phyloP scores from a whole-genome alignment of 2,797 vertebrate species.

The Tenualosa ilisha region DNA sequence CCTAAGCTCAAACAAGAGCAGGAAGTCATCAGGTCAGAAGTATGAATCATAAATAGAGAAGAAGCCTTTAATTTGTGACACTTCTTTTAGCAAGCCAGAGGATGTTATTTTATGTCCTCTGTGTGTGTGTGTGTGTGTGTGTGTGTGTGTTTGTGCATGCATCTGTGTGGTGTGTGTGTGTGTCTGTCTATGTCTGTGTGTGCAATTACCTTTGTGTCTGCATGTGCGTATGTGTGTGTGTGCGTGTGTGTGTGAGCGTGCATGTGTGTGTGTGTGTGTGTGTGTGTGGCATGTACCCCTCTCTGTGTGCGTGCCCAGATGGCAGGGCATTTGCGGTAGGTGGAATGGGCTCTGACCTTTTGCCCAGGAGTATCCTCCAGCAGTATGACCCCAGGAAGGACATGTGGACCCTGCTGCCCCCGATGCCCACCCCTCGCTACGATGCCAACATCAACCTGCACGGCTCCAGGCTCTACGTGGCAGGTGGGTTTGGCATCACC shows the following conservation, averaged over 20 bases:
- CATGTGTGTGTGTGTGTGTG: not conserved
- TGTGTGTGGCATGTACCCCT: not conserved
- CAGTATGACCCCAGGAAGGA: slow-evolving; percentile 96
- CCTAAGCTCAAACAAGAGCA: not conserved
- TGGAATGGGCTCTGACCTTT: slow-evolving; percentile 91
- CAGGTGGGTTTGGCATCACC: slow-evolving; percentile 74
- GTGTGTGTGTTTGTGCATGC: not conserved
- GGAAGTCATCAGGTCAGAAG: not conserved
- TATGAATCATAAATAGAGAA: not conserved
- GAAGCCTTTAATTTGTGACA: not conserved
- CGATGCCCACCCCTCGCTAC: slow-evolving; percentile 92
- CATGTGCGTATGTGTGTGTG: not conserved
- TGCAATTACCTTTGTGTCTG: not conserved
- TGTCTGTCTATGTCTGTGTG: not conserved
- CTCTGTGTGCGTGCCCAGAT: slow-evolving; percentile 69
- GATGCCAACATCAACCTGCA: slow-evolving; percentile 86
- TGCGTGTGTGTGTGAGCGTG: not conserved
- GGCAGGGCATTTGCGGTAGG: slow-evolving; percentile 88
- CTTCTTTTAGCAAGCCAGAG: not conserved
- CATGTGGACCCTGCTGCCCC: slow-evolving; percentile 90
- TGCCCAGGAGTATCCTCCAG: slow-evolving; percentile 89
- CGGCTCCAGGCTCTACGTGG: slow-evolving; percentile 90
- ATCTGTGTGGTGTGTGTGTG: not conserved
- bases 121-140: not conserved
- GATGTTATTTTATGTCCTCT: not conserved